These are phyloP conservation scores for Anthonomus grandis DNA, from an alignment of 1,140 invertebrate genomes.

Conservation along the genomic window DNA sequence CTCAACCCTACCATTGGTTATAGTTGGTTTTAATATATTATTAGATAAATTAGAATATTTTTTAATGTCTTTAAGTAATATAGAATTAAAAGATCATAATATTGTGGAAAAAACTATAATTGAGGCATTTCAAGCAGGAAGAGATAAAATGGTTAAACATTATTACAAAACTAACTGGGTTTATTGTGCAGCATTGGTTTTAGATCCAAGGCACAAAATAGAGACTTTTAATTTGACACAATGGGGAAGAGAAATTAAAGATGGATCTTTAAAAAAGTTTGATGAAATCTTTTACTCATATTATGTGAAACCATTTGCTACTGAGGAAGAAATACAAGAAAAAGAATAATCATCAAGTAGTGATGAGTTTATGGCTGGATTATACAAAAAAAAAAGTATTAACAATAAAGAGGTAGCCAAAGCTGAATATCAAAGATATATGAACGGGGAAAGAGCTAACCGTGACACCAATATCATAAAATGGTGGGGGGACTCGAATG, in stretches of 20 bases:
- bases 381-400: neutral
- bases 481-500: neutral
- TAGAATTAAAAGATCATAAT: neutral
- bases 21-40: neutral
- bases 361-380: neutral
- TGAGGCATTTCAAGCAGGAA: conserved; percentile 6
- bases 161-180: conserved; percentile 15
- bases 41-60: conserved; percentile 4
- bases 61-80: too few relatives aligned
- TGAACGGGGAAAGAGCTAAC: neutral
- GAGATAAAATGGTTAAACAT: conserved; percentile 16
- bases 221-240: conserved; percentile 3
- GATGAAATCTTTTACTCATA: conserved; percentile 5
- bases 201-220: conserved; percentile 13
- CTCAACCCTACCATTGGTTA: neutral
- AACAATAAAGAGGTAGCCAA: neutral
- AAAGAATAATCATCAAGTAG: neutral
- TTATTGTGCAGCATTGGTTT: conserved; percentile 12
- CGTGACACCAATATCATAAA: neutral
- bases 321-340: neutral
- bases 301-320: neutral
- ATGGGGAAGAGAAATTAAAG: conserved; percentile 13
- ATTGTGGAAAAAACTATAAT: too few relatives aligned
- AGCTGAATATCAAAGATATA: neutral
- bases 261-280: conserved; percentile 2